A percentile compares a stretch with the other conserved stretches of the same genome.
These are phyloP conservation scores for Drosophila kohkoa DNA, from an alignment of 1,140 invertebrate species.

Conservation along the genomic window DNA sequence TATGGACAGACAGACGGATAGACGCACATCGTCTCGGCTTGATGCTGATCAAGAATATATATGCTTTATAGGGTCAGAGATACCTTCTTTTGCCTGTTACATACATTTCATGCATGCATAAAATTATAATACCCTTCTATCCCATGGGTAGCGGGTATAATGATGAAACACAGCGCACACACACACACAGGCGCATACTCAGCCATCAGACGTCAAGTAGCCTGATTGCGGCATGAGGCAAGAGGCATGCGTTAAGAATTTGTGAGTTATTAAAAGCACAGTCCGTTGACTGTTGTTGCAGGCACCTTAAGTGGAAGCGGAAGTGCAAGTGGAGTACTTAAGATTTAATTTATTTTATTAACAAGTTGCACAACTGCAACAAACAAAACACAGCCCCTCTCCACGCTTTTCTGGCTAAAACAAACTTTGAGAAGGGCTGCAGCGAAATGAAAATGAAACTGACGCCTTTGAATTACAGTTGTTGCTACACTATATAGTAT, in stretches of 20 bases:
- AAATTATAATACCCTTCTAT: too few species aligned
- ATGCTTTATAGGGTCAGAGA: too few species aligned
- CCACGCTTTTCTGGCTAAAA: neutral
- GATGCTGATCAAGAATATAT: too few species aligned
- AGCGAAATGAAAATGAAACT: slow-evolving; percentile 44
- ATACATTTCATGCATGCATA: too few species aligned
- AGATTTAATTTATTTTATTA: slow-evolving; percentile 72
- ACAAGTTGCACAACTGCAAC: slow-evolving; percentile 30
- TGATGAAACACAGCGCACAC: slow-evolving; percentile 31
- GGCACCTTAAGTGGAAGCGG: slow-evolving; percentile 6
- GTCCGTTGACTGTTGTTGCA: neutral
- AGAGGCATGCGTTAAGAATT: slow-evolving; percentile 14
- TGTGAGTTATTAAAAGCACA: slow-evolving; percentile 33
- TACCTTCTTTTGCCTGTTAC: too few species aligned
- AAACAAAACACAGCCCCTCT: neutral
- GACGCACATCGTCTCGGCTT: too few species aligned
- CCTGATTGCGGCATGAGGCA: neutral
- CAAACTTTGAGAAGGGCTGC: slow-evolving; percentile 28
- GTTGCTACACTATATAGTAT: neutral
- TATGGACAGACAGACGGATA: too few species aligned
- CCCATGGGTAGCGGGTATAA: neutral
- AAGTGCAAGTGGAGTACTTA: slow-evolving; percentile 23
- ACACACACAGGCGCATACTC: slow-evolving; percentile 8
- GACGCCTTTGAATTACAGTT: slow-evolving; percentile 31
- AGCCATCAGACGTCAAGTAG: slow-evolving; percentile 5